Evolutionary conservation across 2,113 vertebrate genomes (phyloP).

Genomic region (Geococcyx californianus): DNA sequence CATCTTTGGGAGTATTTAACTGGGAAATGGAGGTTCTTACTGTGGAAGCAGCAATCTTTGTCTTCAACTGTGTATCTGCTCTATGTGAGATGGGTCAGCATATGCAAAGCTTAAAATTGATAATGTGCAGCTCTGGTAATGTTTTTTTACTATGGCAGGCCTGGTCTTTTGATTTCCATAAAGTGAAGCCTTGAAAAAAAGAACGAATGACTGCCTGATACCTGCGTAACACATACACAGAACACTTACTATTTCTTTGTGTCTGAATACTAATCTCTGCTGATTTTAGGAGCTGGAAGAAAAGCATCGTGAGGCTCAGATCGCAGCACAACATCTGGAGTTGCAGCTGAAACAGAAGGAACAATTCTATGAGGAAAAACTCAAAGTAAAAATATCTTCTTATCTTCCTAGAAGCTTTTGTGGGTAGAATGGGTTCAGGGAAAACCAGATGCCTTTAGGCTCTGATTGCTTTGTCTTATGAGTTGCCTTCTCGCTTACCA

Average conservation of each 20-base stretch:
- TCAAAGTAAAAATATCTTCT: slow-evolving; percentile 85
- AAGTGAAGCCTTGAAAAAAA: not conserved
- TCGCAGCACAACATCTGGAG: slow-evolving; percentile 89
- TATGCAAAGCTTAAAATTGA: not conserved
- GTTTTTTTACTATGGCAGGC: not conserved
- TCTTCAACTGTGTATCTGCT: not conserved
- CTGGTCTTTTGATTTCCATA: not conserved
- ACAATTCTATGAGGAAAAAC: slow-evolving; percentile 94
- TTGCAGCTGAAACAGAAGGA: slow-evolving; percentile 95
- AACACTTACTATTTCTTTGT: not conserved
- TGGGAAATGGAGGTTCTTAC: not conserved
- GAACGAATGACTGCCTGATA: not conserved
- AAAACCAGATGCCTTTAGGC: not conserved
- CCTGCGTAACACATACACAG: not conserved
- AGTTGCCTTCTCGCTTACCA: not conserved
- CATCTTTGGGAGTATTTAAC: not conserved
- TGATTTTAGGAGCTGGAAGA: slow-evolving; percentile 90
- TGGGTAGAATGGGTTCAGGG: not conserved
- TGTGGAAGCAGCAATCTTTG: not conserved
- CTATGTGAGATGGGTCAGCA: not conserved
- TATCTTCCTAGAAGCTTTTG: not conserved
- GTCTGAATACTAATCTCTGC: slow-evolving; percentile 37
- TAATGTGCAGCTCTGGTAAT: not conserved
- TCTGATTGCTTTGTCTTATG: not conserved
- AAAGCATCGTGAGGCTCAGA: slow-evolving; percentile 90